These are phyloP conservation scores for Drosophila leonis DNA, from an alignment of 2,888 invertebrate genomes.

Conservation along the genomic window DNA sequence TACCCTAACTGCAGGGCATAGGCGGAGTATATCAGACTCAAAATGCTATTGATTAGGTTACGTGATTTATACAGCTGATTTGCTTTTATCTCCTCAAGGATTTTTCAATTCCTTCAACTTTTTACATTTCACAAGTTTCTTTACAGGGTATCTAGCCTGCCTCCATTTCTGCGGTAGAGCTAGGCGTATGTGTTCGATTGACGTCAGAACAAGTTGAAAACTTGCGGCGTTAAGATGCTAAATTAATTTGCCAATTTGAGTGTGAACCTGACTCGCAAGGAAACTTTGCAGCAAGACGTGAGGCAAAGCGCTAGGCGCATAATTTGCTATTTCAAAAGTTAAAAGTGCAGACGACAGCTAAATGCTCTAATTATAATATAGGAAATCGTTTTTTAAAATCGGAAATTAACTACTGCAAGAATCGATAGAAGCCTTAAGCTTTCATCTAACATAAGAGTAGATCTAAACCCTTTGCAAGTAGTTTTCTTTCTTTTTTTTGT, in stretches of 20 bases:
- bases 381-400: neutral
- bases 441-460: neutral
- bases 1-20: neutral
- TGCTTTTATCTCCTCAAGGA: neutral
- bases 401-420: neutral
- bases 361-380: neutral
- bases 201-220: conserved; percentile 38
- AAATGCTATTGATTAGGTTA: neutral
- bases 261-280: conserved; percentile 1
- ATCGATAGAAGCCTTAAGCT: neutral
- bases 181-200: conserved; percentile 12
- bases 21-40: neutral
- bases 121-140: neutral
- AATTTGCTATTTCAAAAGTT: neutral
- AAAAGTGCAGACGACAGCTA: neutral
- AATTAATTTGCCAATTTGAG: conserved; percentile 57
- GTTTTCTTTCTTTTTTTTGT: neutral
- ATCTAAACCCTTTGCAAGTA: neutral
- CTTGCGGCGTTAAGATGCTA: conserved; percentile 44
- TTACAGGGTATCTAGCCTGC: neutral
- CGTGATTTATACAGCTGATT: neutral
- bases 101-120: neutral
- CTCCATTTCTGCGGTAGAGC: neutral
- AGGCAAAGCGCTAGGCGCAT: neutral
- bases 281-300: conserved; percentile 18